Percentiles rank a stretch among this genome's conserved stretches.
Evolutionary conservation across 2,113 vertebrate genomes (phyloP).

Genomic region (Charina bottae): DNA sequence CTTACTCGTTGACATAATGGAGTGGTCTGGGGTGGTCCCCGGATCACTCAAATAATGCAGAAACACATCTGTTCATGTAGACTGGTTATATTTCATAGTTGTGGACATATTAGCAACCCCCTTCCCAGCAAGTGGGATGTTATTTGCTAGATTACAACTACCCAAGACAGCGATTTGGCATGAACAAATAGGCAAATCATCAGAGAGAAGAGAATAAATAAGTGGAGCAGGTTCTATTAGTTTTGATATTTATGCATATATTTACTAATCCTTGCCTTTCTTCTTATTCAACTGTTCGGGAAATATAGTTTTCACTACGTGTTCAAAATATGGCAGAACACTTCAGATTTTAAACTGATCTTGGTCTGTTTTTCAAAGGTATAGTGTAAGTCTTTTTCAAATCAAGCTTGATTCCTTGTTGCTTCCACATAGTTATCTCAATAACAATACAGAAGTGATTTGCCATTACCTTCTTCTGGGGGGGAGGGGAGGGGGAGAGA

Average conservation of each 20-base stretch:
- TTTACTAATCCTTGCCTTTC: not conserved
- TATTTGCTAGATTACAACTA: not conserved
- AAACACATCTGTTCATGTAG: not conserved
- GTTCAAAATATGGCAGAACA: not conserved
- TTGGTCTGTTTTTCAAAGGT: not conserved
- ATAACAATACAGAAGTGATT: not conserved
- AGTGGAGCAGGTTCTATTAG: not conserved
- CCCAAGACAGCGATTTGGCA: not conserved
- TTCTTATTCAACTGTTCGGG: not conserved
- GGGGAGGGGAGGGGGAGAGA: accelerated
- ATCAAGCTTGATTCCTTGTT: not conserved
- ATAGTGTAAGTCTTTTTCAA: not conserved
- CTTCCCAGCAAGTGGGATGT: not conserved
- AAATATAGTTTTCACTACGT: not conserved
- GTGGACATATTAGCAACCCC: not conserved
- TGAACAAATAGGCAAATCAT: not conserved
- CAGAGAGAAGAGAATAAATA: not conserved
- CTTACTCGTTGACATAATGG: not conserved
- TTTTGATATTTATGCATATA: not conserved
- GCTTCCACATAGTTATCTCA: not conserved
- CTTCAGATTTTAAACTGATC: not conserved
- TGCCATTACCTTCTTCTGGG: not conserved
- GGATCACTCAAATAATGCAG: not conserved
- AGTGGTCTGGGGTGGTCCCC: not conserved
- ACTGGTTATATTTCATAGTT: not conserved